Evolutionary conservation across 2,113 vertebrate species (phyloP), one percentile per base, ranked within the genome.

Genomic region (Peromyscus polionotus): DNA sequence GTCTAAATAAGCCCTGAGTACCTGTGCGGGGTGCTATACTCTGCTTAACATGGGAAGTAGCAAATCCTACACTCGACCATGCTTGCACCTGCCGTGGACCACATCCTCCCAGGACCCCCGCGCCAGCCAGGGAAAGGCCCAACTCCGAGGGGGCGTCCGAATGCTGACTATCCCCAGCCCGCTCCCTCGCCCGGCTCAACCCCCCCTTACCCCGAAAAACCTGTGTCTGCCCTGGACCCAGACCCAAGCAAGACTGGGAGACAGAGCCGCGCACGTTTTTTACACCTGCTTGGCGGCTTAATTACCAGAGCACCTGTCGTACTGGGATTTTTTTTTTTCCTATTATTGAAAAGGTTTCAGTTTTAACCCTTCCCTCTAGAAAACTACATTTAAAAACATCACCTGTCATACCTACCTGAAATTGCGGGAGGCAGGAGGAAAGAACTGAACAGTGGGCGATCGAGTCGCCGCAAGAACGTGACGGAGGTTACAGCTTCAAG

Each of bases 401-500:
- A 96, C 96, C 95, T 97, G 81, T 48, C 96, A 95, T 93, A 97
- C 98, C 88, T 97, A 98, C 96, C 97, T 97, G 96, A 96, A 92
- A 81, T 68, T 45, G 28, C 90, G 68, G 80, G 68, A 95, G 76
- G 79, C 92, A 93, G 63, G 63, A 90, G 93, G 65, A 87, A 86
- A 90, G 79, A 91, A 94, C 54, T 84, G 89, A 98, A 94, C 96
- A 96, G 94, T 95, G 95, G 95, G 96, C 96, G 90, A 96, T 88
- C 68, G 93, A 97, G 94, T 96, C 96, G 88, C 97, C 77, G 95
- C 98, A 96, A 98, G 96, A 97, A 96, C 86, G 96, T 97, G 96
- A 97, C 86, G 86, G 91, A 98, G 98, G 97, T 97, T 97, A 98
- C 92, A 94, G 97, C 97, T 97, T 97, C 98, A 98, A 98, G 98